phyloP scores from a whole-genome alignment of 35 echinoderm and acorn worm genomes.

The Anneissia japonica region DNA sequence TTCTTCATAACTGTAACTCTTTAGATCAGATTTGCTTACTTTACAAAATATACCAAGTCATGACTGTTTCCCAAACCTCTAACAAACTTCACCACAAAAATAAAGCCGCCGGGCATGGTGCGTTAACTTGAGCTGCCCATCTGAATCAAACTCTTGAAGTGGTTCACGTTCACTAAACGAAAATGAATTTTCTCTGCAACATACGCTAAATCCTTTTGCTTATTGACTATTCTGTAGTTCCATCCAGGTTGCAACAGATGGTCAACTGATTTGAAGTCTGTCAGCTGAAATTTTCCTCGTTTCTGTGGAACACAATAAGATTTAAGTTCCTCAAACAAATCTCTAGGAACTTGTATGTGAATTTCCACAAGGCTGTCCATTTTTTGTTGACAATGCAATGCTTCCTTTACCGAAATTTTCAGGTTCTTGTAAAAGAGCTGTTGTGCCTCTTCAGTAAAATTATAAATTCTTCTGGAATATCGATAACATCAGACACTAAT shows the following conservation, averaged over 20 bases:
- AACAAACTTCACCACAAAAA: conserved; percentile 57
- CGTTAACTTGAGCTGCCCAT: conserved; percentile 30
- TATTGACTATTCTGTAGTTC: conserved; percentile 53
- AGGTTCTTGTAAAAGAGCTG: conserved; percentile 35
- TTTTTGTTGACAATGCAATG: conserved; percentile 24
- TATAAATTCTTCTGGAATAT: conserved; percentile 33
- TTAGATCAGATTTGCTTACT: neutral
- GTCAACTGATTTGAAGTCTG: neutral
- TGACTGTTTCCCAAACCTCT: conserved; percentile 42
- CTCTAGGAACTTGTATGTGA: conserved; percentile 9
- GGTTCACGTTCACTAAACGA: conserved; percentile 30
- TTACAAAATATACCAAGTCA: conserved; percentile 1
- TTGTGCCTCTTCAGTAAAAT: conserved; percentile 4
- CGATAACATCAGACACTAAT: conserved; percentile 15
- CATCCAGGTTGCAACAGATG: conserved; percentile 11
- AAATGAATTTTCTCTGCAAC: conserved; percentile 32
- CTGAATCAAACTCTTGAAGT: conserved; percentile 28
- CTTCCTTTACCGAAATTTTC: conserved; percentile 8
- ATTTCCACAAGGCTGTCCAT: conserved; percentile 35
- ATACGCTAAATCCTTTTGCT: conserved; percentile 51
- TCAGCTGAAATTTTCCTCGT: conserved; percentile 3
- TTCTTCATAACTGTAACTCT: neutral
- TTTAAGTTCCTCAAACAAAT: conserved; percentile 12
- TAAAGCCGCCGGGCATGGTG: conserved; percentile 54
- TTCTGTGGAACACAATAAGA: neutral